Evolutionary conservation across 2,888 invertebrate species (phyloP).

Genomic region (Aphidoletes aphidimyza): DNA sequence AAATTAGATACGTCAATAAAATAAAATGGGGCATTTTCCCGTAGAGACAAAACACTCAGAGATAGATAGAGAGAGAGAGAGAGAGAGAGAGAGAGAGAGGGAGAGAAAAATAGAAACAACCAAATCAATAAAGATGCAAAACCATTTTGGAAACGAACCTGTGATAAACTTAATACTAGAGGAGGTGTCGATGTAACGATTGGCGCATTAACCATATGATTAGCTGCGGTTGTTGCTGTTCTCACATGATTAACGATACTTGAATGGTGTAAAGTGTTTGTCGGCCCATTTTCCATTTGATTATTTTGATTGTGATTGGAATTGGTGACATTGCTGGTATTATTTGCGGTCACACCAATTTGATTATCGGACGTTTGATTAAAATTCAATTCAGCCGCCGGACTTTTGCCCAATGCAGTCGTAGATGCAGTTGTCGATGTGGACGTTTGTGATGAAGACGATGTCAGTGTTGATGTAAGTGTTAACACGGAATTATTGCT

Average conservation of each 20-base stretch:
- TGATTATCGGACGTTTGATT: constrained; percentile 51
- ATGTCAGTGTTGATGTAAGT: constrained; percentile 59
- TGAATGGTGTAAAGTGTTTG: constrained; percentile 61
- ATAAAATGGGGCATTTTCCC: no score
- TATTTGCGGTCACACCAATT: constrained; percentile 54
- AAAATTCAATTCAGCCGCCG: constrained; percentile 26
- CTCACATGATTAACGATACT: constrained; percentile 67
- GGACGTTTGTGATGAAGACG: constrained; percentile 11
- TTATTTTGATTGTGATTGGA: constrained; percentile 57
- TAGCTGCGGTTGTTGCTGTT: constrained; percentile 55
- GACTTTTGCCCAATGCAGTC: constrained; percentile 39
- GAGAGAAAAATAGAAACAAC: not conserved
- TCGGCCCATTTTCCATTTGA: constrained; percentile 58
- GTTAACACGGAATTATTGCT: constrained; percentile 57
- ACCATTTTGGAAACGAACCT: constrained; percentile 61
- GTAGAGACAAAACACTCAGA: no score
- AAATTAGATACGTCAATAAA: not conserved
- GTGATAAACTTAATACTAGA: constrained; percentile 83
- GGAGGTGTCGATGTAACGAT: constrained; percentile 68
- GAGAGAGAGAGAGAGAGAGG: not conserved
- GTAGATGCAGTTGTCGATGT: constrained; percentile 18
- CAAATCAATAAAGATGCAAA: not conserved
- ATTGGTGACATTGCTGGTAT: constrained; percentile 57
- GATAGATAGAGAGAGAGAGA: no score
- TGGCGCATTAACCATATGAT: constrained; percentile 59